These are phyloP conservation scores for Lycaena phlaeas DNA, from an alignment of 2,888 invertebrate species.

Conservation along the genomic window DNA sequence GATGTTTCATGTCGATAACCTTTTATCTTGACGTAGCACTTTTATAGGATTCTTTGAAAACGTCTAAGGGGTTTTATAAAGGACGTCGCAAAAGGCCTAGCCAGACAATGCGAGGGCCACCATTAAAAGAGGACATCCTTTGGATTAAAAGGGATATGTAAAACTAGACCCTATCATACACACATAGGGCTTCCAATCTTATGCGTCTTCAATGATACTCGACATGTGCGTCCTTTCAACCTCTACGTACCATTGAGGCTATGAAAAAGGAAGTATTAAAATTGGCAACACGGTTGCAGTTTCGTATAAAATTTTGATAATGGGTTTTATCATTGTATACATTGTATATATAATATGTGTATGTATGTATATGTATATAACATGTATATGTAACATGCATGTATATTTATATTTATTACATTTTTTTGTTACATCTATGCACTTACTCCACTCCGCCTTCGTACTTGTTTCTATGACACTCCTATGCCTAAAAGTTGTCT, in stretches of 20 bases:
- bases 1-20: no score
- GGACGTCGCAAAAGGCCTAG: constrained; percentile 8
- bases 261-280: not conserved
- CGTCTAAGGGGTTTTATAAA: constrained; percentile 5
- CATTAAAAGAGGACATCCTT: constrained; percentile 12
- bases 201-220: not conserved
- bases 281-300: not conserved
- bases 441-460: no score
- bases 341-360: no score
- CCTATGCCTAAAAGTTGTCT: no score
- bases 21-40: constrained; percentile 2
- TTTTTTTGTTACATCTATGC: no score
- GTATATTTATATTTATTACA: no score
- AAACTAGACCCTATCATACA: not conserved
- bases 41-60: constrained; percentile 1
- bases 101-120: constrained; percentile 12
- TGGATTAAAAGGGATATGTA: not conserved
- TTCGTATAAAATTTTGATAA: no score
- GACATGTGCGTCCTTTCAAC: constrained; percentile 5
- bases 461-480: no score
- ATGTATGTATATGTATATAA: no score
- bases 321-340: no score
- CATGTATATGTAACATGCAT: no score
- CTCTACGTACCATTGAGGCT: not conserved
- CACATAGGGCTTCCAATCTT: not conserved